Evolutionary conservation across 2,797 vertebrate species (phyloP), one percentile per base, ranked within the genome.

Genomic region (Manis crassicaudata): DNA sequence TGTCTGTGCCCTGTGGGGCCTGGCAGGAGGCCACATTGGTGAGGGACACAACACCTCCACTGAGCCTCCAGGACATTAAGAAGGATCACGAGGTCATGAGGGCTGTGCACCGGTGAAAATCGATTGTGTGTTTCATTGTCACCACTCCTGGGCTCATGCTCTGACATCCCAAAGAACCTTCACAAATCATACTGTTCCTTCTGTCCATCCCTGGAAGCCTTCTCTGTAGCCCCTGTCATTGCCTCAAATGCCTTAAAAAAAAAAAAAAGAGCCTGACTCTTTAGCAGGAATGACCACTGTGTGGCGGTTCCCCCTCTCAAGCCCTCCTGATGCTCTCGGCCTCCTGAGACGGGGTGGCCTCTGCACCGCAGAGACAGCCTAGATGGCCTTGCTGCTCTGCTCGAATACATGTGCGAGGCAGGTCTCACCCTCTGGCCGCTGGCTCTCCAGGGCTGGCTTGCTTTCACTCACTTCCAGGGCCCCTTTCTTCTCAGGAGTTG

Each of bases 401-500:
- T n/a, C 0, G 4, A 43, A 20, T 52, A 35, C 0, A 60, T 37
- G 29, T 29, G 10, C 2, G 2, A 60, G 40, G 1, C 32, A 18
- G 50, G 37, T 18, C 29, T n/a, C 23, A 29, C 40, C 7, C 3
- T 80, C 63, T 58, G 23, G 25, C n/a, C 0, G 0, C 54, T 58
- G 37, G 75, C 25, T 79, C 43, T n/a, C 52, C 27, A 0, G 32
- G 14, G 29, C 62, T 84, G 35, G 43, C 63, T 92, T 91, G 21
- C 56, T 58, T 75, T 80, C 46, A 9, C 17, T 16, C 20, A 3
- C 32, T 52, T 75, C 60, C 29, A 29, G 56, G 16, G 6, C 12
- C 56, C 72, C 29, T 58, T 90, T 89, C 40, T 82, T 83, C 40
- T 92, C 54, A 12, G 68, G 72, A 75, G 94, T 73, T 54, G 37